Evolutionary conservation across 92 coral and sea anemone species (phyloP), one percentile per base, ranked within the genome.

Genomic region (Epizoanthus ramosus): DNA sequence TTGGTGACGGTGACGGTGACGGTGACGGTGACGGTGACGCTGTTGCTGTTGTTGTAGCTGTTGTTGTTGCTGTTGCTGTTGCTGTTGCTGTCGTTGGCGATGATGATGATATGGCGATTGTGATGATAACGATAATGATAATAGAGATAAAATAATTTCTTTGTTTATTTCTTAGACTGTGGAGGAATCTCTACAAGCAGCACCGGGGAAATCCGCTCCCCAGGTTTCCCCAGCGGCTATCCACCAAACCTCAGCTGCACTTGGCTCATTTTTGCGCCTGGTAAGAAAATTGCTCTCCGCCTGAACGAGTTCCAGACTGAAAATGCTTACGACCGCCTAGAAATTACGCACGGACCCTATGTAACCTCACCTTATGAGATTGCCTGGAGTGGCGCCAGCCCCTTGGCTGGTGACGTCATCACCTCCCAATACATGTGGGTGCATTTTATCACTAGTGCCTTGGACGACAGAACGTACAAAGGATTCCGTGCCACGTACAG

Each of bases 401-500:
- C 93, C 66, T 88, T 91, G 17, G 77, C 85, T 57, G 98, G 97
- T 57, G 84, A 84, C 64, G 88, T 96, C 80, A 87, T 84, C 4
- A 83, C 97, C 15, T 75, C 69, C 73, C 70, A 90, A 65, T 96
- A 92, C 88, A 96, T 96, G 99, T 96, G 97, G 93, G 58, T 96
- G 19, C 89, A 93, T 70, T 96, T 96, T 68, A 82, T 87, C 31
- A 90, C 92, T 13, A 96, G 92, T 79, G 90, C 94, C 3, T 88
- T 81, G 88, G 91, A 96, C 73, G 93, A 96, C 76, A 85, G 92
- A 8, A 79, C 67, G 14, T 96, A 93, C 87, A 87, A 90, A 68
- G 99, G 99, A 5, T 96, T 96, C 83, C 85, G 94, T 16, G 99
- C 95, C 45, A 91, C 93, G 17, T 96, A 86, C 52, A 87, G 82